phyloP scores from a whole-genome alignment of 2,797 vertebrate species.

The Hyperoplus lanceolatus region DNA sequence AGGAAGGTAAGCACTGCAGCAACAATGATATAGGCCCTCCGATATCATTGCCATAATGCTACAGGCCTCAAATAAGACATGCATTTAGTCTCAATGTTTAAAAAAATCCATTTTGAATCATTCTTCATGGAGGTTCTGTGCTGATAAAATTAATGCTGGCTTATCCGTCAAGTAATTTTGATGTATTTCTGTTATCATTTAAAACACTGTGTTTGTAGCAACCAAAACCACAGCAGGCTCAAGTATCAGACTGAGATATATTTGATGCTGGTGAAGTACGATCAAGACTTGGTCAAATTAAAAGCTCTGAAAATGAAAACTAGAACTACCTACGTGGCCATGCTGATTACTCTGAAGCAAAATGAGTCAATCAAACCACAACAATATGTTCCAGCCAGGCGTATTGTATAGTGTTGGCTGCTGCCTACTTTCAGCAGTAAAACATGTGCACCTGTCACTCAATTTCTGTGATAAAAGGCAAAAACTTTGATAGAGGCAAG shows the following conservation, averaged over 20 bases:
- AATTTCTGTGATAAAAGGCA: neutral
- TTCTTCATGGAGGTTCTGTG: neutral
- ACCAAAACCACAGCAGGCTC: neutral
- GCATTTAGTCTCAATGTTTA: neutral
- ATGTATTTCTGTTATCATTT: constrained; percentile 7
- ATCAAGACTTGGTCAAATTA: constrained; percentile 2
- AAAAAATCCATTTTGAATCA: neutral
- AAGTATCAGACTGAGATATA: neutral
- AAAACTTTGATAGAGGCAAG: neutral
- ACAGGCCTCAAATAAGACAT: neutral
- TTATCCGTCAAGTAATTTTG: neutral
- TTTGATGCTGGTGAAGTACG: neutral
- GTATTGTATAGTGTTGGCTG: neutral
- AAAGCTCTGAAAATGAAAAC: constrained; percentile 1
- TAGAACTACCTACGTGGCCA: neutral
- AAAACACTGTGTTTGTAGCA: constrained; percentile 1
- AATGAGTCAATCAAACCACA: constrained; percentile 23
- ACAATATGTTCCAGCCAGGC: neutral
- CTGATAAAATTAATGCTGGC: neutral
- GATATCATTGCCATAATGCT: neutral
- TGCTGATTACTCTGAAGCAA: constrained; percentile 3
- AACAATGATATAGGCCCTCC: neutral
- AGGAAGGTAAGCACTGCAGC: neutral
- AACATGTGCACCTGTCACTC: neutral
- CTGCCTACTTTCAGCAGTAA: constrained; percentile 8